Evolutionary conservation across 2,888 invertebrate genomes (phyloP), one percentile per base, ranked within the genome.

Genomic region (Xestia ashworthii): DNA sequence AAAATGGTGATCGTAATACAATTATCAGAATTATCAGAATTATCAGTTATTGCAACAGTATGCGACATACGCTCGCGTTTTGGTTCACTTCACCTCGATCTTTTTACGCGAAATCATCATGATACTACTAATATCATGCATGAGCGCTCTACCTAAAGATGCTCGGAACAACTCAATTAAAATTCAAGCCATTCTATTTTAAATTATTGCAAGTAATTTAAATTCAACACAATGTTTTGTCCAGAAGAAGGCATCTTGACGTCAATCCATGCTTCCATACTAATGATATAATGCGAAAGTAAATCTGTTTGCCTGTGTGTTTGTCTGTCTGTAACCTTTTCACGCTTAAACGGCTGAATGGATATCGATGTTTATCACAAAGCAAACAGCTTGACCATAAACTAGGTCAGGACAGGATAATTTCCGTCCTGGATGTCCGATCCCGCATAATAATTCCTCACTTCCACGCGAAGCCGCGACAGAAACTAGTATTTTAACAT

Each of bases 201-300:
- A 64, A 65, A 55, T 67, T 16, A 53, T 58, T 66, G 53, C 72
- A 58, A 60, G n/a, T 80, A 64, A 83, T 83, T 78, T 60, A 70
- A 69, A 81, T 86, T 75, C 74, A 74, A 71, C 46, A 58, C 76
- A 73, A 66, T 74, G 14, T 62, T 58, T 67, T 58, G 55, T 62
- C 32, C 62, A 53, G 8, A 78, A 48, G 78, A 67, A 58, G 64
- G 55, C 25, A 62, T 72, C 67, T 50, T 78, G 71, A 74, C 78
- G 72, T 81, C 81, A 77, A 48, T 65, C 12, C 64, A 44, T 41
- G 6, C 22, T 32, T 32, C 8, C 32, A 38, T 19, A 38, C 38
- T 44, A 64, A n/a, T 44, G 64, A 11, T 41, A 60, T 12, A 41
- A 41, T 64, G 5, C n/a, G 22, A 65, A 65, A 44, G n/a, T n/a